These are phyloP conservation scores for Apamea anceps DNA, from an alignment of 2,888 invertebrate species.

Conservation along the genomic window DNA sequence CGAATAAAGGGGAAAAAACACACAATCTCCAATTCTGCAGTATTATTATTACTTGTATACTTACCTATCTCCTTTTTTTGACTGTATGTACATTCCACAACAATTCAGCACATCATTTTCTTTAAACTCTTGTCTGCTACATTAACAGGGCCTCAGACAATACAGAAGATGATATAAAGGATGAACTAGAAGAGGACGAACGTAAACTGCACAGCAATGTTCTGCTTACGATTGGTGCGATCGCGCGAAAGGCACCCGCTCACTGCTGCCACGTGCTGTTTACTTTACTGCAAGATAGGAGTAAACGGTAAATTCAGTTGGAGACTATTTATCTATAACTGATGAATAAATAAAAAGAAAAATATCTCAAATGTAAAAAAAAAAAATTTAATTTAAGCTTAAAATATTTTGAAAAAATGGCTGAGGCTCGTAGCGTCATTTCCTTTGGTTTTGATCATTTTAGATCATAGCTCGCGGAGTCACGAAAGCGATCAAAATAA, in stretches of 20 bases:
- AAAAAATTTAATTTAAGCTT: neutral
- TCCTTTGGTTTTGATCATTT: neutral
- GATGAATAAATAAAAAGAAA: neutral
- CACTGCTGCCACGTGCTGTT: constrained; percentile 92
- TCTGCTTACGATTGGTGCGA: constrained; percentile 93
- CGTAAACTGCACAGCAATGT: constrained; percentile 91
- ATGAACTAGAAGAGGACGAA: constrained; percentile 86
- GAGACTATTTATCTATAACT: neutral
- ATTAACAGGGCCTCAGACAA: constrained; percentile 77
- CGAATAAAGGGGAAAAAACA: neutral
- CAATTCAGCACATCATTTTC: neutral
- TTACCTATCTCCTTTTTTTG: neutral
- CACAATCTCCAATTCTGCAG: neutral
- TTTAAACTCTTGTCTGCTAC: neutral
- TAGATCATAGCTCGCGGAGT: neutral
- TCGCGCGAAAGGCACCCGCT: constrained; percentile 91
- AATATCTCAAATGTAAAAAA: neutral
- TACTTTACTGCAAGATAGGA: constrained; percentile 92
- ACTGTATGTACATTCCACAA: too few relatives aligned
- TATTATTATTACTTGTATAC: neutral
- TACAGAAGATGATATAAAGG: constrained; percentile 83
- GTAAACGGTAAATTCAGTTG: constrained; percentile 83
- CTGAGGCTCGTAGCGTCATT: neutral
- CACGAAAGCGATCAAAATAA: neutral
- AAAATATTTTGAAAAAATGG: neutral